These are phyloP conservation scores for Chrysomallon squamiferum DNA, from an alignment of 1,140 invertebrate species.

Conservation along the genomic window DNA sequence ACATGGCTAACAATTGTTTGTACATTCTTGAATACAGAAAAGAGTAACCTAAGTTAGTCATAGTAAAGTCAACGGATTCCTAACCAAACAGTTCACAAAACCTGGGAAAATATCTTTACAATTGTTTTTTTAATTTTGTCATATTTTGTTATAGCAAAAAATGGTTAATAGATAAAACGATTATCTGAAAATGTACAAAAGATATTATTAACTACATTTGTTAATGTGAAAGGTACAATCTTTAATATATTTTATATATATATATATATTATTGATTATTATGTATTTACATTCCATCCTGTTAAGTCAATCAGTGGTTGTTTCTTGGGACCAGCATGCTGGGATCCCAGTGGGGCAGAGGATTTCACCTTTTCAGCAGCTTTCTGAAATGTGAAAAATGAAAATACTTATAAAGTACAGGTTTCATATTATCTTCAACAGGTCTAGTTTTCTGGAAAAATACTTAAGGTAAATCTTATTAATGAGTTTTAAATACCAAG, in stretches of 20 bases:
- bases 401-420: neutral
- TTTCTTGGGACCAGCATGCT: conserved; percentile 52
- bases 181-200: no score
- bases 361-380: conserved; percentile 80
- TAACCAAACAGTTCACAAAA: neutral
- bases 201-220: no score
- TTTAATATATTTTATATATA: no score
- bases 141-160: no score
- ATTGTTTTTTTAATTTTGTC: no score
- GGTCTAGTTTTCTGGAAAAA: neutral
- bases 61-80: neutral
- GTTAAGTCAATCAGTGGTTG: conserved; percentile 12
- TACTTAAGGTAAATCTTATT: neutral
- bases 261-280: no score
- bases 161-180: no score
- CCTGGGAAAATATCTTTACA: neutral
- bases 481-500: neutral
- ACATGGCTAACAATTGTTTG: neutral
- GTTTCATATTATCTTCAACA: neutral
- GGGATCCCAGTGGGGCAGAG: conserved; percentile 69
- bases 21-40: neutral
- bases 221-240: no score
- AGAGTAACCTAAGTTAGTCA: neutral
- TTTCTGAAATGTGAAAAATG: conserved; percentile 64
- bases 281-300: conserved; percentile 8